Evolutionary conservation across 2,888 invertebrate genomes (phyloP).

Genomic region (Schrankia costaestrigalis): DNA sequence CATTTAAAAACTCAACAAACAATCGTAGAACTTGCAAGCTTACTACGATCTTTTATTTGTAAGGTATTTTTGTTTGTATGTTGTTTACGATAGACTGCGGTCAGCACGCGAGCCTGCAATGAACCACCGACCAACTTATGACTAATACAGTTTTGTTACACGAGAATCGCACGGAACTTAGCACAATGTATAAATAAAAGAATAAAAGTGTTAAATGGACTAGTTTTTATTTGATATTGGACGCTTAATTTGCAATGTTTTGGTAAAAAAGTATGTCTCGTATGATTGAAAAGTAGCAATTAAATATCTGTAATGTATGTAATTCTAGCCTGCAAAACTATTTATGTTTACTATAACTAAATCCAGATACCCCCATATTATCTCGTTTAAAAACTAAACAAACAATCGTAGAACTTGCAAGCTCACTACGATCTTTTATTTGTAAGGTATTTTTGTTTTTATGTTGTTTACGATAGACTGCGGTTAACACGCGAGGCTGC

Average conservation of each 20-base stretch:
- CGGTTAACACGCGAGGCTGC: constrained; percentile 25
- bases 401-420: constrained; percentile 6
- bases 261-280: too few species aligned
- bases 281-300: too few species aligned
- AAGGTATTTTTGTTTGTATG: constrained; percentile 20
- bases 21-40: constrained; percentile 6
- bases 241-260: too few species aligned
- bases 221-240: too few species aligned
- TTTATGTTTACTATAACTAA: too few species aligned
- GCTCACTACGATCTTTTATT: constrained; percentile 19
- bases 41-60: constrained; percentile 18
- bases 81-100: constrained; percentile 19
- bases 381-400: constrained; percentile 4
- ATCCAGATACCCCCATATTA: too few species aligned
- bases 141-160: constrained; percentile 20
- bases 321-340: too few species aligned
- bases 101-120: constrained; percentile 28
- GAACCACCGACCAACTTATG: constrained; percentile 17
- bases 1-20: constrained; percentile 4
- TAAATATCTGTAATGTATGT: too few species aligned
- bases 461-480: constrained; percentile 19
- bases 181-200: constrained; percentile 4
- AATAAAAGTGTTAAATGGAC: too few species aligned
- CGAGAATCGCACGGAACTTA: constrained; percentile 13
- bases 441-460: constrained; percentile 19